Evolutionary conservation across 64 coral and sea anemone genomes (phyloP), one percentile per base, ranked within the genome.

Genomic region (Montipora cactus): DNA sequence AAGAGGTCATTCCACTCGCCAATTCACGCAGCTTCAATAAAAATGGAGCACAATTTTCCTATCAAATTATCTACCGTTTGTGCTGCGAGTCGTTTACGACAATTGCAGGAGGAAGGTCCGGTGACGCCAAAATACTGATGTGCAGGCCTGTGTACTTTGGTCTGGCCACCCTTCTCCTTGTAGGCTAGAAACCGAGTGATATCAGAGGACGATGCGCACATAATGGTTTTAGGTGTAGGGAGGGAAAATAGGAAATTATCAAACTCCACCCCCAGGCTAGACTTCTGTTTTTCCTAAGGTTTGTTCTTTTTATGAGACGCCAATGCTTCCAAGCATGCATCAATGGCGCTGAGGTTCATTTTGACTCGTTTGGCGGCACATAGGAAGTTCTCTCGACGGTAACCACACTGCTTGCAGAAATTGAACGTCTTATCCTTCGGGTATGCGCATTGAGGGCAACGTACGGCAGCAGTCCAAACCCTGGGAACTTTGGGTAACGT

Each of bases 351-450:
- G 28, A 84, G 20, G 45, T 44, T 66, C 0, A 18, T 14, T 21
- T 23, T 21, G 19, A 83, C 25, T 49, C 1, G 48, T 49, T 14
- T 19, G 46, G 16, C 49, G 45, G 49, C 48, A 80, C 6, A 19
- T 46, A 1, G 46, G 53, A 70, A 46, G 10, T 14, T 77, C 3
- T 47, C 21, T 8, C 72, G 23, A 4, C 71, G 19, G 75, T 61
- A 95, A 10, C 92, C 92, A 75, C 92, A 94, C 37, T 58, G 61
- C 7, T 94, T 85, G 68, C 92, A 94, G 73, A 88, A 94, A 8
- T 4, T 23, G 67, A 94, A 83, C 8, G 22, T 15, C 1, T 19
- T 18, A 14, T 94, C 78, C 50, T 95, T 95, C 18, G 88, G 47
- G 28, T 95, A 91, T 15, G 37, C 12, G 70, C 94, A 95, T 59